Conservation (phyloP, 1,140 invertebrate genomes). For the Spodoptera frugiperda region DNA sequence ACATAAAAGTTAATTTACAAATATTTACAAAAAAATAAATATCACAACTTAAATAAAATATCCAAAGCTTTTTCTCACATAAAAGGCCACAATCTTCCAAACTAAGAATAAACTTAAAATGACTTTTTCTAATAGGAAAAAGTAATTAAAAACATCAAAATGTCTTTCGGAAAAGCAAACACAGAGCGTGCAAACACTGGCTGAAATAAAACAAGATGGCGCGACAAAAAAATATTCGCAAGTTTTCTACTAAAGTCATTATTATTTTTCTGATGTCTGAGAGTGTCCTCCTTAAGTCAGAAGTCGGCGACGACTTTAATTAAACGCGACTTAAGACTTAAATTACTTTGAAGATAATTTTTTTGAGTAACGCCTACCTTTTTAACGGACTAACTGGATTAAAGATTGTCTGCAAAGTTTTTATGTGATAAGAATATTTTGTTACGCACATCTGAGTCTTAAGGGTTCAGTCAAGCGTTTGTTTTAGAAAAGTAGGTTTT, state of each 20-base stretch:
- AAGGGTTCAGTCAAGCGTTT: no score
- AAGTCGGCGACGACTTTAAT: slow-evolving; percentile 72
- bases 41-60: not conserved
- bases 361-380: slow-evolving; percentile 62
- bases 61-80: not conserved
- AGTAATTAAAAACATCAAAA: slow-evolving; percentile 15
- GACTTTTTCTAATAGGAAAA: slow-evolving; percentile 9
- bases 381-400: slow-evolving; percentile 66
- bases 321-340: slow-evolving; percentile 74
- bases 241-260: slow-evolving; percentile 59
- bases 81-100: not conserved
- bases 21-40: no score
- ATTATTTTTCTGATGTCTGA: slow-evolving; percentile 72
- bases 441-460: not conserved
- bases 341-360: slow-evolving; percentile 72
- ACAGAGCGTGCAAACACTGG: slow-evolving; percentile 2
- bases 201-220: slow-evolving; percentile 17
- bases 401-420: slow-evolving; percentile 75
- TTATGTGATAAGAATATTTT: slow-evolving; percentile 41
- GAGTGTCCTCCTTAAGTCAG: slow-evolving; percentile 56
- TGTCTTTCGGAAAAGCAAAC: slow-evolving; percentile 14
- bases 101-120: slow-evolving; percentile 5
- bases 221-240: slow-evolving; percentile 48
- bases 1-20: no score
- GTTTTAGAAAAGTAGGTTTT: no score